Evolutionary conservation across 2,888 invertebrate genomes (phyloP).

Genomic region (Frankliniella fusca): DNA sequence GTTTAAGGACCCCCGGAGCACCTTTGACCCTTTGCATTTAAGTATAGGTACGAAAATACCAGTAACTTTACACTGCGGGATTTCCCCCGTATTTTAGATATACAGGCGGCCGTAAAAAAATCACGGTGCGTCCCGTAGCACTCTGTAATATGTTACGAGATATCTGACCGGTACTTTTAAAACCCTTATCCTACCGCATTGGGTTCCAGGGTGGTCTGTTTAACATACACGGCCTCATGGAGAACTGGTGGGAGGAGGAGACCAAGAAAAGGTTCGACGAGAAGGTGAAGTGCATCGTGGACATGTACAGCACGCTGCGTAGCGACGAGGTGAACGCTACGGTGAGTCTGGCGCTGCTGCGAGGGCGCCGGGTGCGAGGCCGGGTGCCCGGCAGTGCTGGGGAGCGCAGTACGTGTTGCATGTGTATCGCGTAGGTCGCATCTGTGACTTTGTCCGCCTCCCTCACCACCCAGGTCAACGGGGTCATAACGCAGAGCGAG

Average conservation of each 20-base stretch:
- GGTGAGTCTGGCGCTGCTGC: neutral
- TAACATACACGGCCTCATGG: neutral
- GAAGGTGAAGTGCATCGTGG: constrained; percentile 2
- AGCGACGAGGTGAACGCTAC: neutral
- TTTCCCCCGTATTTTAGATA: neutral
- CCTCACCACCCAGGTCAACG: neutral
- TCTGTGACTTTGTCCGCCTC: neutral
- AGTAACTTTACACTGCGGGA: neutral
- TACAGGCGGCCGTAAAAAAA: neutral
- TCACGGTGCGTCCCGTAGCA: no score
- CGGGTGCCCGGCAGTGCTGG: no score
- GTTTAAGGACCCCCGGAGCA: no score
- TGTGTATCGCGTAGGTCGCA: no score
- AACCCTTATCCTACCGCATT: neutral
- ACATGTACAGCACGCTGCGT: neutral
- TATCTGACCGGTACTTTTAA: no score
- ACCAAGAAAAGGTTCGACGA: neutral
- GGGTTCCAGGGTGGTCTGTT: neutral
- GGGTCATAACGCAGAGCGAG: neutral
- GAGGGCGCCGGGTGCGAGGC: no score
- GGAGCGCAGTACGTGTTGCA: no score
- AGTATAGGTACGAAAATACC: no score
- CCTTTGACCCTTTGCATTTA: no score
- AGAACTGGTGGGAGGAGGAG: neutral
- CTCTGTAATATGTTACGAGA: no score